Conservation (phyloP, 1,140 invertebrate species). For the Apocrypta bakeri region DNA sequence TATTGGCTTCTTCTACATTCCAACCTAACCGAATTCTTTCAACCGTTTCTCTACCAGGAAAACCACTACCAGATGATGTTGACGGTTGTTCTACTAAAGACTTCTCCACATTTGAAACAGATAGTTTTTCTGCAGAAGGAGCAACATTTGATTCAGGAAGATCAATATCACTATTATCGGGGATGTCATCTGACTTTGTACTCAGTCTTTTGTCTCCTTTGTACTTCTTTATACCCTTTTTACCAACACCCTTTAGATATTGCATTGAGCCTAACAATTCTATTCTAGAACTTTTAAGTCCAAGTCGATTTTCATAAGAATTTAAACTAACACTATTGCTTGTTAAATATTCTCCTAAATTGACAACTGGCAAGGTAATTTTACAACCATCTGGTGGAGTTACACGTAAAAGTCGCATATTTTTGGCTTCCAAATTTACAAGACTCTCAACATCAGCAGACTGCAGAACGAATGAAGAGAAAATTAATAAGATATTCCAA, state of each 20-base stretch:
- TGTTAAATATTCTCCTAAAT: constrained; percentile 83
- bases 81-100: constrained; percentile 43
- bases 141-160: constrained; percentile 60
- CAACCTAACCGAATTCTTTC: constrained; percentile 84
- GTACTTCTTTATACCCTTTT: constrained; percentile 69
- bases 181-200: constrained; percentile 59
- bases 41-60: constrained; percentile 73
- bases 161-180: constrained; percentile 69
- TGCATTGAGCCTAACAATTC: constrained; percentile 70
- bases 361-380: constrained; percentile 82
- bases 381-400: constrained; percentile 75
- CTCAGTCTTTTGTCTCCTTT: constrained; percentile 67
- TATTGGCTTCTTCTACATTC: constrained; percentile 83
- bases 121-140: constrained; percentile 57
- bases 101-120: constrained; percentile 60
- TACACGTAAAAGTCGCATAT: constrained; percentile 68
- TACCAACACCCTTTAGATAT: constrained; percentile 69
- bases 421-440: constrained; percentile 38
- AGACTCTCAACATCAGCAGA: constrained; percentile 37
- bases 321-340: constrained; percentile 84
- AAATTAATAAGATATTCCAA: background rate
- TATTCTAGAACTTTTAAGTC: constrained; percentile 72
- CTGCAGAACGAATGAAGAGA: constrained; percentile 27
- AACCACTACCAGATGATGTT: constrained; percentile 61
- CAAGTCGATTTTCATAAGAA: constrained; percentile 82